Conservation (phyloP, 1,140 invertebrate species). For the Metopolophium dirhodum region DNA sequence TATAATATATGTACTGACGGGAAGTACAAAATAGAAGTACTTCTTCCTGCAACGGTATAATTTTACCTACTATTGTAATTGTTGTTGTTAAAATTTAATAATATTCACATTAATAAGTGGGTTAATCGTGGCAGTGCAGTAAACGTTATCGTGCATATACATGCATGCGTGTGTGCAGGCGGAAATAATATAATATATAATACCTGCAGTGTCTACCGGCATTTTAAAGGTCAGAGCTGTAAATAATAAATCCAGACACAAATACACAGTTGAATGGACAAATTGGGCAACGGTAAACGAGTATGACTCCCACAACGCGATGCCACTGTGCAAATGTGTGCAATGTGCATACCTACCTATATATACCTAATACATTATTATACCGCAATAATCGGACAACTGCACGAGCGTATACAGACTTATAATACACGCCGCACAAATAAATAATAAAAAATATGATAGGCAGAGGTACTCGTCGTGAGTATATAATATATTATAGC, state of each 20-base stretch:
- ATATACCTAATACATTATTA: background rate
- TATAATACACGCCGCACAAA: background rate
- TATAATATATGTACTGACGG: background rate
- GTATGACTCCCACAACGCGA: background rate
- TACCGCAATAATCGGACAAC: background rate
- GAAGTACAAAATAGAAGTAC: background rate
- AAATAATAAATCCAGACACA: background rate
- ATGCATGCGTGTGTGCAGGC: background rate
- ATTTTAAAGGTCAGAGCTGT: background rate
- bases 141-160: background rate
- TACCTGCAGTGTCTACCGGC: background rate
- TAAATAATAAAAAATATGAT: background rate
- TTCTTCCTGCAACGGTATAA: background rate
- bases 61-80: background rate
- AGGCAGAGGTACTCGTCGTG: background rate
- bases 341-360: background rate
- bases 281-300: slow-evolving; percentile 9
- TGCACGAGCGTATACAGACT: background rate
- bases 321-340: background rate
- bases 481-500: background rate
- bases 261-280: background rate
- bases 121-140: background rate
- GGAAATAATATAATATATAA: background rate
- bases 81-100: background rate
- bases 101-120: background rate